Evolutionary conservation across 2,797 vertebrate species (phyloP).

Genomic region (Lagothrix lagotricha): DNA sequence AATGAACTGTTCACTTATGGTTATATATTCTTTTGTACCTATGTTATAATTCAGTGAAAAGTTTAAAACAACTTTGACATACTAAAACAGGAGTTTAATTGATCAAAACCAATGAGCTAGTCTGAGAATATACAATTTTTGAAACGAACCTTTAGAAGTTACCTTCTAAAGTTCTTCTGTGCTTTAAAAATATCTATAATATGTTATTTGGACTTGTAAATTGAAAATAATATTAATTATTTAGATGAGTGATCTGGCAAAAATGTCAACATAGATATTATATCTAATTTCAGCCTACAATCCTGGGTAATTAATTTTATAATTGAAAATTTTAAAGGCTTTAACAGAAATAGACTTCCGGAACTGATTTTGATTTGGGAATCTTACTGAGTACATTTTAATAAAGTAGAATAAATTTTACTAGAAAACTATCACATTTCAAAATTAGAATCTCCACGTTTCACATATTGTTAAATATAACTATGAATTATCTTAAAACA

Average conservation of each 20-base stretch:
- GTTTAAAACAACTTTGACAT: neutral
- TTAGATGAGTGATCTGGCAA: constrained; percentile 13
- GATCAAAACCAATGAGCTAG: neutral
- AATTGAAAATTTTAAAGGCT: constrained; percentile 76
- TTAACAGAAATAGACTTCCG: constrained; percentile 68
- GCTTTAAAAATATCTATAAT: neutral
- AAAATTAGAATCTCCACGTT: constrained; percentile 62
- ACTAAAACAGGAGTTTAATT: neutral
- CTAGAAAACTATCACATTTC: constrained; percentile 57
- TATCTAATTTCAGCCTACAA: constrained; percentile 54
- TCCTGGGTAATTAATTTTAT: constrained; percentile 73
- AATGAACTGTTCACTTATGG: neutral
- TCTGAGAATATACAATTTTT: neutral
- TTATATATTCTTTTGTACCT: neutral
- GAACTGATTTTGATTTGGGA: constrained; percentile 73
- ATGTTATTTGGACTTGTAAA: neutral
- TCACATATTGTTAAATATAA: constrained; percentile 75
- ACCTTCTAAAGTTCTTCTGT: neutral
- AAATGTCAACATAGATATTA: constrained; percentile 39
- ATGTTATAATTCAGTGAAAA: neutral
- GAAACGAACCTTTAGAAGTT: neutral
- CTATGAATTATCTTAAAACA: constrained; percentile 76
- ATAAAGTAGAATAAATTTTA: constrained; percentile 70
- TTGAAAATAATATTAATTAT: constrained; percentile 20
- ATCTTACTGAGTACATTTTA: constrained; percentile 72